Evolutionary conservation across 2,113 vertebrate genomes (phyloP).

Genomic region (Varanus komodoensis): DNA sequence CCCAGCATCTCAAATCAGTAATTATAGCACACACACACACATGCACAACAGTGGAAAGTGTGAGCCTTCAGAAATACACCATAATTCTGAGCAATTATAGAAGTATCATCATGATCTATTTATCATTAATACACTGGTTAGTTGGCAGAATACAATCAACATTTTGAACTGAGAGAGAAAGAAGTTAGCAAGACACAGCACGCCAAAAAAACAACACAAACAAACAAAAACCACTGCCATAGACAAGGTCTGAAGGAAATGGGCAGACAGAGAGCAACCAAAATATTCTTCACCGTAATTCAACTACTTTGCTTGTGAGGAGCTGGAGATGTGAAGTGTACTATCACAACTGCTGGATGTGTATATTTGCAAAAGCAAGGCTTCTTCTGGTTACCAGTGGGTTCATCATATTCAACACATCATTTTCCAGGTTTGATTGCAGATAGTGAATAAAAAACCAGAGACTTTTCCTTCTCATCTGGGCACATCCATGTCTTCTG

Average conservation of each 20-base stretch:
- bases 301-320: slow-evolving; percentile 8
- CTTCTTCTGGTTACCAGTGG: background rate
- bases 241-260: slow-evolving; percentile 37
- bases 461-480: background rate
- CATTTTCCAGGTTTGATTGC: slow-evolving; percentile 14
- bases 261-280: background rate
- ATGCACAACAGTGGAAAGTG: background rate
- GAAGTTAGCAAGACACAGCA: slow-evolving; percentile 19
- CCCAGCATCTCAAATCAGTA: background rate
- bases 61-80: background rate
- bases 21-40: background rate
- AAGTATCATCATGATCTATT: background rate
- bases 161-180: slow-evolving; percentile 29
- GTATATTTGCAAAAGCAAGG: background rate
- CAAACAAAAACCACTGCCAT: background rate
- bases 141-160: slow-evolving; percentile 9
- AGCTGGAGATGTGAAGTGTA: background rate
- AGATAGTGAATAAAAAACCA: slow-evolving; percentile 11
- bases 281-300: background rate
- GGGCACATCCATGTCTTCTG: background rate
- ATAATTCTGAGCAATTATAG: background rate
- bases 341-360: background rate
- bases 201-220: slow-evolving; percentile 34
- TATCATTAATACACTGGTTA: slow-evolving; percentile 11
- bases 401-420: background rate